Evolutionary conservation across 2,797 vertebrate genomes (phyloP).

Genomic region (Characodon lateralis): DNA sequence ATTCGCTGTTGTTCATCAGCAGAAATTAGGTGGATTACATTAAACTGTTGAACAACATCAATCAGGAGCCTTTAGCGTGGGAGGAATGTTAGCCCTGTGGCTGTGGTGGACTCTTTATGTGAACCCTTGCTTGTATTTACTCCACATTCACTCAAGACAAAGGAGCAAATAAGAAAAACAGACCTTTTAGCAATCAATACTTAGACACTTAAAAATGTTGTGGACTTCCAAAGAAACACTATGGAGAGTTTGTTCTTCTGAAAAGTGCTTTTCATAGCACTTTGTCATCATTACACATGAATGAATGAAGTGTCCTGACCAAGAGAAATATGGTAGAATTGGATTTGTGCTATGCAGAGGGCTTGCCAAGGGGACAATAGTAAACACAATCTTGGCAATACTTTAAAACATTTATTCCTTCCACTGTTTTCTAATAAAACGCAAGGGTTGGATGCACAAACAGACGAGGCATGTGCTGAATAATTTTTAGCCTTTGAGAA

Average conservation of each 20-base stretch:
- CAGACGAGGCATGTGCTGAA: not conserved
- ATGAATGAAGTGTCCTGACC: slow-evolving; percentile 49
- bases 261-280: slow-evolving; percentile 50
- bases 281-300: slow-evolving; percentile 60
- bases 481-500: not conserved
- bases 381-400: slow-evolving; percentile 32
- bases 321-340: slow-evolving; percentile 41
- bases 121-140: slow-evolving; percentile 34
- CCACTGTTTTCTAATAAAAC: slow-evolving; percentile 47
- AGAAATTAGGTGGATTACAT: slow-evolving; percentile 70
- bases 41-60: slow-evolving; percentile 59
- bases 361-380: slow-evolving; percentile 35
- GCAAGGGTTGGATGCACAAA: slow-evolving; percentile 3
- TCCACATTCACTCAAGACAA: slow-evolving; percentile 64
- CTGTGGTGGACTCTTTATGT: slow-evolving; percentile 52
- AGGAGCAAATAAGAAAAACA: slow-evolving; percentile 39
- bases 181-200: slow-evolving; percentile 56
- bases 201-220: slow-evolving; percentile 58
- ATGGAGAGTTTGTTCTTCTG: slow-evolving; percentile 44
- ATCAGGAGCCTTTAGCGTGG: slow-evolving; percentile 50
- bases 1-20: slow-evolving; percentile 32
- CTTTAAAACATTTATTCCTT: slow-evolving; percentile 40
- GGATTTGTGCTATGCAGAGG: slow-evolving; percentile 32
- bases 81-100: slow-evolving; percentile 27
- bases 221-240: slow-evolving; percentile 30